Base-by-base conservation (phyloP, 2,113 vertebrate species). In the Gymnobelideus leadbeateri region DNA sequence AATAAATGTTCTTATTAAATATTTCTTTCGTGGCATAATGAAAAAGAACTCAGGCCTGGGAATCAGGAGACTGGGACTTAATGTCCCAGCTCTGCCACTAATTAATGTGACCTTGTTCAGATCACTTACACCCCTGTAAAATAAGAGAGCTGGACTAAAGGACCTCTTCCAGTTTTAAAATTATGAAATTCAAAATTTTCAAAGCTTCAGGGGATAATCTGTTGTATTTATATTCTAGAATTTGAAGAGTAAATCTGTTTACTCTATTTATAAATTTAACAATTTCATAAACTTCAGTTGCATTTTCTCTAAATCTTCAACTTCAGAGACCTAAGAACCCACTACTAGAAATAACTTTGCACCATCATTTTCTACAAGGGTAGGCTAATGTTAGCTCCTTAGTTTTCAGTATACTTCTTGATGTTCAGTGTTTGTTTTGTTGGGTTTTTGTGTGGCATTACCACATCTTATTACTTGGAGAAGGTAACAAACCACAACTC, bases 21-120 rank as follows among this genome's bases (percentile, higher is more conserved):
- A n/a, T 77, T 84, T 84, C 68, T 84, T 84, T 84, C 68, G 51
- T 52, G 43, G 51, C 93, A 53, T 92, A 89, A 49, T 49, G n/a
- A 43, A 37, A 91, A n/a, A 84, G 91, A 94, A 28, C 9, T 31
- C 5, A 23, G 31, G 92, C 90, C 25, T 90, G 89, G 92, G 51
- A 95, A 49, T 43, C 11, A 46, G 50, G 51, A 91, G 28, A 89
- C n/a, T 92, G 92, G 14, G 51, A 61, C 25, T 89, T 92, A 19
- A 51, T 49, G n/a, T 90, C 25, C 46, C 47, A 54, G 77, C 24
- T 93, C 10, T 95, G 91, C 8, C 43, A 91, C 96, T 16, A 43
- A 6, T 43, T 37, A 77, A 3, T 57, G 12, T 89, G 57, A 95
- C 57, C 57, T 94, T 61, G 37, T 84, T 43, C 61, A 84, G 21